Conservation (phyloP, 1,140 invertebrate species). For the Drosophila trapezifrons region DNA sequence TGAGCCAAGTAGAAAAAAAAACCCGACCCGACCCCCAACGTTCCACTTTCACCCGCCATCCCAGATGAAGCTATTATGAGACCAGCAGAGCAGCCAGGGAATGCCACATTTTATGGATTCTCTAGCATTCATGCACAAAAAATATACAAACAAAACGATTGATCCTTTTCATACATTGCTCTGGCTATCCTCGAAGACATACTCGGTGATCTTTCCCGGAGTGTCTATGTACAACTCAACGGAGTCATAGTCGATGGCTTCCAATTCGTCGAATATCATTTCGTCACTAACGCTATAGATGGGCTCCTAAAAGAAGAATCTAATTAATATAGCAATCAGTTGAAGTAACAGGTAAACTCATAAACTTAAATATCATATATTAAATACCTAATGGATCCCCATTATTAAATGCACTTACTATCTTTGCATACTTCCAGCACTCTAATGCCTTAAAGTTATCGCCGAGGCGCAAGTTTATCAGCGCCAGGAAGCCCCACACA, state of each 20-base stretch:
- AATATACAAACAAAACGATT: slow-evolving; percentile 18
- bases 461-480: slow-evolving; percentile 60
- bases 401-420: no score
- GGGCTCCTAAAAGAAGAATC: slow-evolving; percentile 62
- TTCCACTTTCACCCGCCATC: slow-evolving; percentile 14
- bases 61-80: slow-evolving; percentile 40
- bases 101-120: slow-evolving; percentile 15
- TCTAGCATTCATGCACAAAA: slow-evolving; percentile 8
- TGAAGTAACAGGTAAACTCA: no score
- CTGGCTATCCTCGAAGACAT: background rate
- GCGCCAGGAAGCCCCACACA: slow-evolving; percentile 66
- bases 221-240: slow-evolving; percentile 61
- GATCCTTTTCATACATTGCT: background rate
- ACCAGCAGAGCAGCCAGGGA: slow-evolving; percentile 2
- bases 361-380: background rate
- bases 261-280: slow-evolving; percentile 55
- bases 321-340: no score
- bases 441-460: slow-evolving; percentile 61
- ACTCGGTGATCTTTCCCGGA: background rate
- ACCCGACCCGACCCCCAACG: background rate
- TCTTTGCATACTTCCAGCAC: slow-evolving; percentile 74
- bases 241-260: slow-evolving; percentile 52
- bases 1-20: slow-evolving; percentile 25
- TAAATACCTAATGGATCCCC: background rate
- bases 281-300: slow-evolving; percentile 40